A percentile compares a stretch with the other conserved stretches of the same genome.
Evolutionary conservation across 2,113 vertebrate genomes (phyloP).

Genomic region (Catharus minimus): DNA sequence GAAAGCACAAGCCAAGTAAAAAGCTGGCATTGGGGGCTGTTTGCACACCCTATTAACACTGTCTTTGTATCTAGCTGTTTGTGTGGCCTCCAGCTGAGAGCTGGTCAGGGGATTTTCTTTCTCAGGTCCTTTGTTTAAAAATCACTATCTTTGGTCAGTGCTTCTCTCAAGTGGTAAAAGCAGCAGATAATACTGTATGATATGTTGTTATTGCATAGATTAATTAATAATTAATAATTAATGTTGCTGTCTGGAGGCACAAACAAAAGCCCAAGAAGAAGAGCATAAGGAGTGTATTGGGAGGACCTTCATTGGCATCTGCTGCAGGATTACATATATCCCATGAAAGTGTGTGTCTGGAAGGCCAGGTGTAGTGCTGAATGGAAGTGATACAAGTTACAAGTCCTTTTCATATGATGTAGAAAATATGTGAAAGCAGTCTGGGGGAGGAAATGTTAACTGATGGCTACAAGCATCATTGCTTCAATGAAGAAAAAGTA

Average conservation of each 20-base stretch:
- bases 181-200: not conserved
- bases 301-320: not conserved
- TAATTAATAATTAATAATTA: not conserved
- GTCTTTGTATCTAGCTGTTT: not conserved
- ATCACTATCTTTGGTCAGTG: not conserved
- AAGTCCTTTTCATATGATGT: not conserved
- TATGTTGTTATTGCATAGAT: not conserved
- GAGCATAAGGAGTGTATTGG: not conserved
- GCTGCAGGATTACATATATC: not conserved
- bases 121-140: not conserved
- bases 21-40: not conserved
- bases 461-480: not conserved
- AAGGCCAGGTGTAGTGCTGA: not conserved
- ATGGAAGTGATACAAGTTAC: not conserved
- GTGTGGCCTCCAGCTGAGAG: not conserved
- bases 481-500: not conserved
- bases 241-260: not conserved
- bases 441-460: not conserved
- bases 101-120: not conserved
- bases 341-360: not conserved
- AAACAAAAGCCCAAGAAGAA: not conserved
- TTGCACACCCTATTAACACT: not conserved
- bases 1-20: not conserved
- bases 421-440: not conserved
- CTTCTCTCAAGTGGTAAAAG: not conserved